phyloP scores from a whole-genome alignment of 2,888 invertebrate genomes.

The Orthonevra nobilis region DNA sequence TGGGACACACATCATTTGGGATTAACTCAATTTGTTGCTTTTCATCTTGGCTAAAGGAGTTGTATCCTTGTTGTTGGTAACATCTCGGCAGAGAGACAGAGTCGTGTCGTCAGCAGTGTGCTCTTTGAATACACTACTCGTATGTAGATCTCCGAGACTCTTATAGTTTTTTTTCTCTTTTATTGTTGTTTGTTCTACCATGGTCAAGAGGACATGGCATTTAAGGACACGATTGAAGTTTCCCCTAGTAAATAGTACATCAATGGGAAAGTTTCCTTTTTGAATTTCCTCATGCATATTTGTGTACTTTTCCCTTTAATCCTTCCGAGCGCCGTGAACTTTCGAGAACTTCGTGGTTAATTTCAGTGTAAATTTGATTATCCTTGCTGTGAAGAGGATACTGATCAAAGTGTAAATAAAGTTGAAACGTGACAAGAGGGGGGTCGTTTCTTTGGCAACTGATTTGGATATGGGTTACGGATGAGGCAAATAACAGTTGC shows the following conservation, averaged over 20 bases:
- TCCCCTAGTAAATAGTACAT: conserved; percentile 51
- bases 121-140: conserved; percentile 10
- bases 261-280: conserved; percentile 41
- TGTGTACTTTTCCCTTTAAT: conserved; percentile 22
- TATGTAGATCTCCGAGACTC: conserved; percentile 24
- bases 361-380: conserved; percentile 64
- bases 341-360: conserved; percentile 34
- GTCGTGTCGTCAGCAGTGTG: conserved; percentile 37
- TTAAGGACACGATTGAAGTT: too few relatives aligned
- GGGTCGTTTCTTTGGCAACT: too few relatives aligned
- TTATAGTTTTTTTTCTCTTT: conserved; percentile 15
- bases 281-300: conserved; percentile 31
- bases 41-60: conserved; percentile 38
- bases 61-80: conserved; percentile 19
- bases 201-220: too few relatives aligned
- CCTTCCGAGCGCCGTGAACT: conserved; percentile 36
- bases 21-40: conserved; percentile 71
- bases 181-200: conserved; percentile 45
- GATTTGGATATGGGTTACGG: conserved; percentile 14
- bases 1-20: conserved; percentile 70
- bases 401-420: conserved; percentile 54
- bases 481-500: conserved; percentile 46
- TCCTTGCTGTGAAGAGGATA: conserved; percentile 42
- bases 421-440: conserved; percentile 58
- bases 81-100: conserved; percentile 18